A percentile compares a stretch with the other conserved stretches of the same genome.
phyloP scores from a whole-genome alignment of 2,888 invertebrate species.

The Falcaria lacertinaria region DNA sequence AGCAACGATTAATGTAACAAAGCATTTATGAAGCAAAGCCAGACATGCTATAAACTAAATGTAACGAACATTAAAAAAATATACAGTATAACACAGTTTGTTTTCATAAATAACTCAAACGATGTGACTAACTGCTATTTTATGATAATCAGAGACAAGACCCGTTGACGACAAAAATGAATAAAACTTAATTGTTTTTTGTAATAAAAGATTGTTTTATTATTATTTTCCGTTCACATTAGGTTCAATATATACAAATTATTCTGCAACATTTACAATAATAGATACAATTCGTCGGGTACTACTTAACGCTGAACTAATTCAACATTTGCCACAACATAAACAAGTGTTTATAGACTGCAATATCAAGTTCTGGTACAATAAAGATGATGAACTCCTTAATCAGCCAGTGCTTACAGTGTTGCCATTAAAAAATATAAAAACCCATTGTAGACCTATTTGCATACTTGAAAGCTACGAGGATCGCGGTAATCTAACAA shows the following conservation, averaged over 20 bases:
- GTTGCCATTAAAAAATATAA: neutral
- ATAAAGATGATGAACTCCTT: no score
- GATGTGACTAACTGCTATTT: conserved; percentile 51
- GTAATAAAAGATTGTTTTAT: conserved; percentile 75
- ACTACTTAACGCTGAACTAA: conserved; percentile 51
- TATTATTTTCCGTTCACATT: conserved; percentile 69
- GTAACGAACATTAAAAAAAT: conserved; percentile 30
- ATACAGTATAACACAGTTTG: conserved; percentile 35
- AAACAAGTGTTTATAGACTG: conserved; percentile 53
- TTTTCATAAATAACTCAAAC: conserved; percentile 32
- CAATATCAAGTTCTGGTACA: conserved; percentile 35
- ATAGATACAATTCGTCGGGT: conserved; percentile 60
- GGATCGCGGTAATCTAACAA: conserved; percentile 6
- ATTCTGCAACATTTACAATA: conserved; percentile 73
- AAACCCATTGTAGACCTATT: neutral
- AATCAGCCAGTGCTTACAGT: no score
- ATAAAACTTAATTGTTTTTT: conserved; percentile 63
- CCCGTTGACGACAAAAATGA: conserved; percentile 48
- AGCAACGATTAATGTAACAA: conserved; percentile 25
- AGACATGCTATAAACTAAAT: conserved; percentile 44
- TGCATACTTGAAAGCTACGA: neutral
- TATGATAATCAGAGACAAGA: conserved; percentile 70
- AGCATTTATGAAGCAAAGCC: conserved; percentile 51
- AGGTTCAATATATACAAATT: conserved; percentile 78
- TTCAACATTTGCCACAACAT: conserved; percentile 56